A percentile compares a stretch with the other conserved stretches of the same genome.
Conservation (phyloP, 2,888 invertebrate species). For the Euplagia quadripunctaria region DNA sequence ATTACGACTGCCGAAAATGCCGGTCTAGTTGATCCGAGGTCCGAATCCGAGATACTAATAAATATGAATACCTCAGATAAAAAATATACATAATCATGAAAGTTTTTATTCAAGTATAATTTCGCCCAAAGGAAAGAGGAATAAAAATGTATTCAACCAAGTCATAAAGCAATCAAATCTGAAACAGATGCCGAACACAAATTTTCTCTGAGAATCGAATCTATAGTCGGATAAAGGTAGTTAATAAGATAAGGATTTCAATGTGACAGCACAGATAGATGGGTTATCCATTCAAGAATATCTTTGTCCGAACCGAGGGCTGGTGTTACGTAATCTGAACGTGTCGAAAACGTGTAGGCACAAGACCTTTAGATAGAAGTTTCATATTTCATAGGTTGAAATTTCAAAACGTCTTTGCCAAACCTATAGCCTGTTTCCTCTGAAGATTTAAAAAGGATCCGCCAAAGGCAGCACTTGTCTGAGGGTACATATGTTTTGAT, state of each 20-base stretch:
- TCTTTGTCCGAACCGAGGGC: neutral
- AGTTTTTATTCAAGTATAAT: neutral
- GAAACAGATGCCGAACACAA: neutral
- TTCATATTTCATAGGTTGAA: neutral
- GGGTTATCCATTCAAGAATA: constrained; percentile 1
- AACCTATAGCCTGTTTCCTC: too few relatives aligned
- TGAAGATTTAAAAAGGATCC: too few relatives aligned
- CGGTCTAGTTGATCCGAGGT: too few relatives aligned
- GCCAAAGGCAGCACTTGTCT: too few relatives aligned
- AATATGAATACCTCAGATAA: too few relatives aligned
- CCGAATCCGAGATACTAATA: too few relatives aligned
- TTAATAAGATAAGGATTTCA: constrained; percentile 5
- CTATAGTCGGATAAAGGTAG: neutral
- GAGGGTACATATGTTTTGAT: too few relatives aligned
- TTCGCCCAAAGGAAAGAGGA: neutral
- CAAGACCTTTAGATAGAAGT: neutral
- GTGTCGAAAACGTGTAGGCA: neutral
- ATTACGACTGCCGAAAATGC: too few relatives aligned
- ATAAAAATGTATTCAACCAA: neutral
- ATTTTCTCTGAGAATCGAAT: neutral
- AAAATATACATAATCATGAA: too few relatives aligned
- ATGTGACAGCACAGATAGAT: constrained; percentile 2
- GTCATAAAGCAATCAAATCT: neutral
- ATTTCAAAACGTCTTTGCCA: neutral
- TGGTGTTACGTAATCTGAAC: neutral